Evolutionary conservation across 2,113 vertebrate genomes (phyloP).

Genomic region (Scalopus aquaticus): DNA sequence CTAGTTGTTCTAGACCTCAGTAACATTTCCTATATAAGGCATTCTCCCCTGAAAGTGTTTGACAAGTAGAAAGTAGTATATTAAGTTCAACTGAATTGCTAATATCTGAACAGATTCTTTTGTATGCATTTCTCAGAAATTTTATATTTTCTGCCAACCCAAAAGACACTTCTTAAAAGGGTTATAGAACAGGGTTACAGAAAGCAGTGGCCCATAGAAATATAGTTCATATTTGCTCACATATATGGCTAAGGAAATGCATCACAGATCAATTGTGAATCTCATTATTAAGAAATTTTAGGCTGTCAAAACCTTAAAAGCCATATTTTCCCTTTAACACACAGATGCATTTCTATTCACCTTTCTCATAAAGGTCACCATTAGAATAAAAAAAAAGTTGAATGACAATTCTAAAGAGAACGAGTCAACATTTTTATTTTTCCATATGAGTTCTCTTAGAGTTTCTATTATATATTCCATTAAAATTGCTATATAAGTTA

Average conservation of each 20-base stretch:
- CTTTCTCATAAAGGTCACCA: conserved; percentile 63
- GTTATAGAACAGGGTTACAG: conserved; percentile 51
- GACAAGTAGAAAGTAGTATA: conserved; percentile 23
- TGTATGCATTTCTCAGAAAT: conserved; percentile 41
- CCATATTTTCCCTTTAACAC: conserved; percentile 51
- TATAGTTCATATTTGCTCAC: conserved; percentile 55
- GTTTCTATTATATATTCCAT: conserved; percentile 15
- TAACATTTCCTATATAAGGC: not conserved
- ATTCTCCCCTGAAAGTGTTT: conserved; percentile 23
- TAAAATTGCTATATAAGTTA: conserved; percentile 14
- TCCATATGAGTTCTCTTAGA: conserved; percentile 47
- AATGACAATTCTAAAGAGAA: conserved; percentile 55
- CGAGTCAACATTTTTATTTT: conserved; percentile 49
- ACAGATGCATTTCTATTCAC: conserved; percentile 59
- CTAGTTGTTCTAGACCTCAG: not conserved
- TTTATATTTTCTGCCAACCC: conserved; percentile 58
- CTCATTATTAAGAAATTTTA: conserved; percentile 73
- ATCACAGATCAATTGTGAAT: conserved; percentile 70
- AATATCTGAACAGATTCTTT: conserved; percentile 54
- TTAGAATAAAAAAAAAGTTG: conserved; percentile 59
- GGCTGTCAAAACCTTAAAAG: conserved; percentile 67
- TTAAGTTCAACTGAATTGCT: conserved; percentile 49
- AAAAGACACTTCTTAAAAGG: conserved; percentile 63
- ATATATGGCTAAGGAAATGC: conserved; percentile 55
- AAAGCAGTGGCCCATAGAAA: conserved; percentile 63